These are phyloP conservation scores for Pheosia tremula DNA, from an alignment of 2,888 invertebrate genomes.

Conservation along the genomic window DNA sequence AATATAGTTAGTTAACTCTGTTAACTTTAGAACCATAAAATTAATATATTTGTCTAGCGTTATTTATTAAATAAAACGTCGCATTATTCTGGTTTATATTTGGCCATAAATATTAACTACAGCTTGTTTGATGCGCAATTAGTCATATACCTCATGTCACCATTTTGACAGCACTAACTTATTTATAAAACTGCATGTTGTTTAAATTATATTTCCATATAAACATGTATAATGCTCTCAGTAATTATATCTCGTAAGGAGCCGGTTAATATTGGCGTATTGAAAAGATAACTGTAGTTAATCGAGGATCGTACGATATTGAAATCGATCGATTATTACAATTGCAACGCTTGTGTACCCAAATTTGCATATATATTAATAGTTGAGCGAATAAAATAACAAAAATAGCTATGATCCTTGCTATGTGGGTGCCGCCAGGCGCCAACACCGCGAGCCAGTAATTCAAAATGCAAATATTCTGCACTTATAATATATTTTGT, in stretches of 20 bases:
- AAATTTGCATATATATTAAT: conserved; percentile 3
- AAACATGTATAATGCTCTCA: no score
- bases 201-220: not conserved
- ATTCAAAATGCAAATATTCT: conserved; percentile 82
- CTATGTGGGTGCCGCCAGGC: conserved; percentile 29
- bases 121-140: not conserved
- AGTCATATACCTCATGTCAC: not conserved
- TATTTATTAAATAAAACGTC: not conserved
- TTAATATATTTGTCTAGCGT: no score
- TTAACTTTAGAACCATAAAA: no score
- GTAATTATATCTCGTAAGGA: no score
- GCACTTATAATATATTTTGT: conserved; percentile 80
- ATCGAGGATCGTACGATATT: not conserved
- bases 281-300: no score
- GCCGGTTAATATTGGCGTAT: no score
- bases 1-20: no score
- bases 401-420: not conserved
- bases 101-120: not conserved
- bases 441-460: conserved; percentile 69
- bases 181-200: not conserved
- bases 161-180: not conserved
- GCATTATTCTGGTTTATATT: not conserved
- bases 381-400: conserved; percentile 2
- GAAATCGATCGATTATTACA: not conserved
- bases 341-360: not conserved